phyloP scores from a whole-genome alignment of 2,888 invertebrate species.

The Callosobruchus maculatus region DNA sequence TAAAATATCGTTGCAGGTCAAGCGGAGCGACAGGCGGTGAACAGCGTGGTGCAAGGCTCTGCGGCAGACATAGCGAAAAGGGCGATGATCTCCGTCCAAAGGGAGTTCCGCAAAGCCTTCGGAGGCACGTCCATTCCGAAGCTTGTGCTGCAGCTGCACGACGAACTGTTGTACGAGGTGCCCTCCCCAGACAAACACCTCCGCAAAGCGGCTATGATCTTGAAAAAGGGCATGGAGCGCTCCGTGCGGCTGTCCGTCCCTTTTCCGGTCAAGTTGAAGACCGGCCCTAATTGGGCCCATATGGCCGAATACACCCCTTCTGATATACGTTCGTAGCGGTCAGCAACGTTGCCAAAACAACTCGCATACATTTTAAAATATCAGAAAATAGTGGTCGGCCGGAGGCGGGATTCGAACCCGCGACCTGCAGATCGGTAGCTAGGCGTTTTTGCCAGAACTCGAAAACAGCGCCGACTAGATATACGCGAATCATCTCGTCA shows the following conservation, averaged over 20 bases:
- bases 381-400: no score
- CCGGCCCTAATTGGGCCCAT: constrained; percentile 78
- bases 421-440: no score
- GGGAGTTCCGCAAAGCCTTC: constrained; percentile 52
- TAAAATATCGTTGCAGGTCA: constrained; percentile 56
- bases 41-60: constrained; percentile 93
- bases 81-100: constrained; percentile 79
- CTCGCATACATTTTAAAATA: no score
- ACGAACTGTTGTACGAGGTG: constrained; percentile 93
- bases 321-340: no score
- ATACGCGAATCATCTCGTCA: no score
- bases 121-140: no score
- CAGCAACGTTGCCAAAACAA: no score
- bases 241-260: constrained; percentile 70
- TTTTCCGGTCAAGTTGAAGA: constrained; percentile 84
- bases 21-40: constrained; percentile 94
- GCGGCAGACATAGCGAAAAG: constrained; percentile 94
- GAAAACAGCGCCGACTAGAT: no score
- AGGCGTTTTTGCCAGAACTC: no score
- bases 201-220: constrained; percentile 56
- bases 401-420: no score
- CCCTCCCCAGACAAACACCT: constrained; percentile 57
- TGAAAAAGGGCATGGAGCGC: constrained; percentile 79
- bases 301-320: constrained; percentile 44
- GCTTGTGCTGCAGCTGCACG: constrained; percentile 89